A percentile compares a stretch with the other conserved stretches of the same genome.
Evolutionary conservation across 1,140 invertebrate genomes (phyloP).

Genomic region (Brachionus sp.): DNA sequence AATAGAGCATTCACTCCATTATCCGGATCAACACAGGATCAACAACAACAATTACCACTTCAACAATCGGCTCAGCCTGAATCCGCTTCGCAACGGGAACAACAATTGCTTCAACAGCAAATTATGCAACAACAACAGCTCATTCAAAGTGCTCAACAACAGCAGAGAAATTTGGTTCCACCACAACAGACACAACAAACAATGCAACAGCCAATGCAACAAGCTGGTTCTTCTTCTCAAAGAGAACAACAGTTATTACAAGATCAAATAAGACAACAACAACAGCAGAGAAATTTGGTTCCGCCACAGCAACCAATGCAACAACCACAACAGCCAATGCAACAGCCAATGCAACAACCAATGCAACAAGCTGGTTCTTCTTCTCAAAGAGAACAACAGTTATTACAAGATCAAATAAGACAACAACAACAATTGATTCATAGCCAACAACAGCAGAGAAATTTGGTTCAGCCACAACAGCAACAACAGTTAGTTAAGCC

Average conservation of each 20-base stretch:
- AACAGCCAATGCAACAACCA: not conserved
- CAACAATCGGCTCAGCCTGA: not conserved
- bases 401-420: not conserved
- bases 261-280: not conserved
- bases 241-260: not conserved
- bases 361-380: not conserved
- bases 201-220: not conserved
- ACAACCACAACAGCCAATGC: not conserved
- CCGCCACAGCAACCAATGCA: not conserved
- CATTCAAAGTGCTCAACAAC: not conserved
- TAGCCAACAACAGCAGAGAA: not conserved
- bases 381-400: not conserved
- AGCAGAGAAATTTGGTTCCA: not conserved
- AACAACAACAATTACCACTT: not conserved
- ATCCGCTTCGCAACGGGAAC: not conserved
- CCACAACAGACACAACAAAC: not conserved
- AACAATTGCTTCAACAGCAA: constrained; percentile 15
- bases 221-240: not conserved
- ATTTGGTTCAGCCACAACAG: not conserved
- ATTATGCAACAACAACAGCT: not conserved
- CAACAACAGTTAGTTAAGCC: too few species aligned
- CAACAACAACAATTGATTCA: not conserved
- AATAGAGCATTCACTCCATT: not conserved
- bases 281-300: not conserved
- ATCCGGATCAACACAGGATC: too few species aligned